phyloP scores from a whole-genome alignment of 2,888 invertebrate genomes.

The Dinocampus coccinellae region DNA sequence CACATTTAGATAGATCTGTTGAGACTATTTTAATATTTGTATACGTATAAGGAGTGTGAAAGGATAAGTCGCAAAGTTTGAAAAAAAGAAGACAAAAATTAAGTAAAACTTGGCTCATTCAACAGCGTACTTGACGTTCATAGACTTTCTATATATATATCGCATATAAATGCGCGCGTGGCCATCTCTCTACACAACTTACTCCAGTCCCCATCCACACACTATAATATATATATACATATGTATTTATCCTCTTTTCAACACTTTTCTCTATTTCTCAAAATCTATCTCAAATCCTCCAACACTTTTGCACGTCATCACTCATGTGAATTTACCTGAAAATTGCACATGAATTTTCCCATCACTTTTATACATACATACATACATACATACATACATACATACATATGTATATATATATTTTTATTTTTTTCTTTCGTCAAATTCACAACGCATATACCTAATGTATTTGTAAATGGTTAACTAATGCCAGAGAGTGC shows the following conservation, averaged over 20 bases:
- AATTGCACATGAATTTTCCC: conserved; percentile 21
- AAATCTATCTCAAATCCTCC: conserved; percentile 26
- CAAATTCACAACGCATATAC: too few species aligned
- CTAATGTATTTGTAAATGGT: not conserved
- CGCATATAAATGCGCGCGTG: conserved; percentile 41
- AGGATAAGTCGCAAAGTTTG: conserved; percentile 50
- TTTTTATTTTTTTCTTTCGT: not conserved
- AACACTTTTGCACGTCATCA: conserved; percentile 29
- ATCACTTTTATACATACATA: not conserved
- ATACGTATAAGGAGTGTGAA: conserved; percentile 29
- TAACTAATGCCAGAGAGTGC: conserved; percentile 10
- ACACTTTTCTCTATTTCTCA: conserved; percentile 22
- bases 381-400: not conserved
- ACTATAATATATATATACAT: conserved; percentile 27
- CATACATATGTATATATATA: not conserved
- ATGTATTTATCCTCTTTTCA: conserved; percentile 42
- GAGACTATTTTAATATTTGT: not conserved
- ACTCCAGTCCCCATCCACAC: too few species aligned
- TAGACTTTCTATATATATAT: conserved; percentile 55
- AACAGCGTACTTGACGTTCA: conserved; percentile 57
- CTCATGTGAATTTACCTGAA: conserved; percentile 10
- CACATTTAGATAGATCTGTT: not conserved
- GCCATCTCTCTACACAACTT: conserved; percentile 64
- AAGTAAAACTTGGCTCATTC: conserved; percentile 62
- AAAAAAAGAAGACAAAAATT: too few species aligned